These are phyloP conservation scores for Drosophila falleni DNA, from an alignment of 2,888 invertebrate genomes.

Conservation along the genomic window DNA sequence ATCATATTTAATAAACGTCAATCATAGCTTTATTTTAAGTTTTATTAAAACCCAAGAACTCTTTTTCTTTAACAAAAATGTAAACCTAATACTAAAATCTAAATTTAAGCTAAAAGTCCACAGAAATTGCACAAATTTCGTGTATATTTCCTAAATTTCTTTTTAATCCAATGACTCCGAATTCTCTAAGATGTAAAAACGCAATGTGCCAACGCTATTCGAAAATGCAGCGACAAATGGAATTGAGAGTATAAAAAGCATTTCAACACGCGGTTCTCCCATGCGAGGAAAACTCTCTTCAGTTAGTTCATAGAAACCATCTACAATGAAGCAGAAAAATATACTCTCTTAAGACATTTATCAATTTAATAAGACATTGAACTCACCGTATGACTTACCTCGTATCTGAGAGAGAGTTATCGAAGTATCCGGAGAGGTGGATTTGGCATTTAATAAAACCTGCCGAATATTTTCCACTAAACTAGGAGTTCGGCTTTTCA, in stretches of 20 bases:
- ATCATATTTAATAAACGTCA: too few species aligned
- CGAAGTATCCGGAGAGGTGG: constrained; percentile 42
- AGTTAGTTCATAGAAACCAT: constrained; percentile 40
- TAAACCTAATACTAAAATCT: not conserved
- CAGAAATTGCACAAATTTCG: constrained; percentile 9
- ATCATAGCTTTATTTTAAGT: not conserved
- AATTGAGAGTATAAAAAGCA: constrained; percentile 54
- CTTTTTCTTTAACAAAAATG: not conserved
- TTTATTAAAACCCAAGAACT: not conserved
- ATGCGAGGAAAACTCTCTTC: constrained; percentile 56
- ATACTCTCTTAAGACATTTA: not conserved
- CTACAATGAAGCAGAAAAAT: constrained; percentile 30
- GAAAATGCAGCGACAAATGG: constrained; percentile 55
- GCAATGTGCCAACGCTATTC: constrained; percentile 54
- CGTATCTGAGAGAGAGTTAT: constrained; percentile 60
- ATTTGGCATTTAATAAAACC: constrained; percentile 35
- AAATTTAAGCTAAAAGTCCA: not conserved
- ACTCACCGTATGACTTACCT: constrained; percentile 42
- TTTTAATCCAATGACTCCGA: not conserved
- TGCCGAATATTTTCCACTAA: constrained; percentile 29
- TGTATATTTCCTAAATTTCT: not conserved
- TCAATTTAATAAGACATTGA: not conserved
- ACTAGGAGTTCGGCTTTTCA: constrained; percentile 37
- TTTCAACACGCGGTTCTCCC: constrained; percentile 48
- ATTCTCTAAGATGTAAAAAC: constrained; percentile 38